These are phyloP conservation scores for Formica exsecta DNA, from an alignment of 1,140 invertebrate genomes.

Conservation along the genomic window DNA sequence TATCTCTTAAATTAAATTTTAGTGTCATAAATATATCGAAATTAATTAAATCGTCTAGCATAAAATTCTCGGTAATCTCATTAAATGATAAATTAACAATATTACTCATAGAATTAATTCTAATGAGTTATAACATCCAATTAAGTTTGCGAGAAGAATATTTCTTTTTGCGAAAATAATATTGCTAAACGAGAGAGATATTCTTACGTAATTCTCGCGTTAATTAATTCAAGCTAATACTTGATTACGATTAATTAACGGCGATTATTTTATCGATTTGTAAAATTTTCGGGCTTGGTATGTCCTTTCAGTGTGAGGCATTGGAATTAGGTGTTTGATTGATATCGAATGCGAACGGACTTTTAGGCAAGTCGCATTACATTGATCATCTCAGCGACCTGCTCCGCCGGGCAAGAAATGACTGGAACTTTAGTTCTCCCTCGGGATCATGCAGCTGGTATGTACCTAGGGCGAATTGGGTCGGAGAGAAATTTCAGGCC, in stretches of 20 bases:
- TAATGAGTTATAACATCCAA: not conserved
- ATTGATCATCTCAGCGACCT: slow-evolving; percentile 56
- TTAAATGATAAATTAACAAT: slow-evolving; percentile 23
- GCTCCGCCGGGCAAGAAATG: slow-evolving; percentile 59
- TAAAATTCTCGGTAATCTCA: not conserved
- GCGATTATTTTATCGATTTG: not conserved
- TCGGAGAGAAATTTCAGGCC: slow-evolving; percentile 66
- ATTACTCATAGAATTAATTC: not conserved
- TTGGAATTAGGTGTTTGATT: slow-evolving; percentile 7
- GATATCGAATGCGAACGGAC: slow-evolving; percentile 29
- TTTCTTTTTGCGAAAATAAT: not conserved
- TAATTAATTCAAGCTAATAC: not conserved
- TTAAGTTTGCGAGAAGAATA: not conserved
- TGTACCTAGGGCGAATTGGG: slow-evolving; percentile 55
- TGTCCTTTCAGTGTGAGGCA: not conserved
- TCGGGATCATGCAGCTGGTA: slow-evolving; percentile 33
- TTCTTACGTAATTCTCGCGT: not conserved
- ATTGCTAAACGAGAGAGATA: not conserved
- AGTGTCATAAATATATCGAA: not conserved
- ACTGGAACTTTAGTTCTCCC: slow-evolving; percentile 43
- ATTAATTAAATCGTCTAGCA: not conserved
- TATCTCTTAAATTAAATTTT: not conserved
- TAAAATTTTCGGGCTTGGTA: not conserved
- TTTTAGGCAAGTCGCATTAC: not conserved
- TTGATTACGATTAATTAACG: slow-evolving; percentile 7